phyloP scores from a whole-genome alignment of 92 coral and sea anemone species.

The Porites lobata region DNA sequence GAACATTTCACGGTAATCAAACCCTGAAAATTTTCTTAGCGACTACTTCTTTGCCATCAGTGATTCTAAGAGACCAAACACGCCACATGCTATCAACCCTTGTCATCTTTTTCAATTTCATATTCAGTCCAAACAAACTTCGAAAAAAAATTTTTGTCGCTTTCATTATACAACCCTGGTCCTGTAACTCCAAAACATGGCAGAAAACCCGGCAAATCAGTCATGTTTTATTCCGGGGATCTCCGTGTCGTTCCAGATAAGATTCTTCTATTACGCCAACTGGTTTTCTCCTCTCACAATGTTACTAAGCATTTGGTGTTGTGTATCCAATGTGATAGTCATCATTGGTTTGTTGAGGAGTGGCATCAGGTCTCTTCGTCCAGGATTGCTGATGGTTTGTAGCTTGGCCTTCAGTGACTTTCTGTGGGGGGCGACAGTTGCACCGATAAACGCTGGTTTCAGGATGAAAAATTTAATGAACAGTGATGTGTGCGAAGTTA shows the following conservation, averaged over 20 bases:
- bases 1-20: no score
- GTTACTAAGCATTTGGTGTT: slow-evolving; percentile 18
- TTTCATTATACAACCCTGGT: not conserved
- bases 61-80: no score
- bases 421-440: slow-evolving; percentile 8
- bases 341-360: not conserved
- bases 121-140: no score
- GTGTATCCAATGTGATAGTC: not conserved
- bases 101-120: no score
- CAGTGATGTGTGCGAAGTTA: not conserved
- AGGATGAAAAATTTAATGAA: not conserved
- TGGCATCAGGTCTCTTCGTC: slow-evolving; percentile 10
- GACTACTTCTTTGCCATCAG: no score
- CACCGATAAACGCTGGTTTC: not conserved
- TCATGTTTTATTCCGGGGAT: slow-evolving; percentile 10
- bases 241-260: not conserved
- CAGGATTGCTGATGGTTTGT: slow-evolving; percentile 14
- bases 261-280: slow-evolving; percentile 1
- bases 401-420: slow-evolving; percentile 1
- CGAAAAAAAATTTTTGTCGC: not conserved
- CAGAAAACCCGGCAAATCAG: not conserved
- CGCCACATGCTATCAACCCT: no score
- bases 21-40: no score
- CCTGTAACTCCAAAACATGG: not conserved
- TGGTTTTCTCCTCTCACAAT: slow-evolving; percentile 6